These are phyloP conservation scores for Rhagoletis pomonella DNA, from an alignment of 1,140 invertebrate genomes.

Conservation along the genomic window DNA sequence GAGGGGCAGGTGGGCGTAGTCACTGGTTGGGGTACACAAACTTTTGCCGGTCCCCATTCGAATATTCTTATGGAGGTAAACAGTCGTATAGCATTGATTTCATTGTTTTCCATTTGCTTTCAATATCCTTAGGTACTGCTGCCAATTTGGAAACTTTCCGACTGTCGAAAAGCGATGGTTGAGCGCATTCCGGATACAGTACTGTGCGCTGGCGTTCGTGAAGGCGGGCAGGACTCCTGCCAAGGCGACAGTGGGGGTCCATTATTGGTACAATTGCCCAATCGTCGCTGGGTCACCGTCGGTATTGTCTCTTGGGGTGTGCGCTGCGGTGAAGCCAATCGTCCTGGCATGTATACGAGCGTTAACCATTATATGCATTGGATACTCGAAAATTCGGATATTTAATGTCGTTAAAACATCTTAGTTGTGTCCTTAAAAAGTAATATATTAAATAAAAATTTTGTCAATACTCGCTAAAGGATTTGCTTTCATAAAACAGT, in stretches of 20 bases:
- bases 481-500: background rate
- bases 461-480: conserved; percentile 15
- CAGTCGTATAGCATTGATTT: background rate
- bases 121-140: conserved; percentile 78
- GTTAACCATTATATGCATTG: conserved; percentile 83
- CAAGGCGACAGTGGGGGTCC: conserved; percentile 92
- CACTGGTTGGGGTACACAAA: conserved; percentile 85
- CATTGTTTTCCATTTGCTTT: background rate
- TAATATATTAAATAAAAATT: conserved; percentile 38
- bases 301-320: conserved; percentile 89
- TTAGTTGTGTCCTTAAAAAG: background rate
- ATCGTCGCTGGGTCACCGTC: conserved; percentile 84
- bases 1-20: conserved; percentile 82
- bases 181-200: conserved; percentile 80
- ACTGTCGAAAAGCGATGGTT: conserved; percentile 80
- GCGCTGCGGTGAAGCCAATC: conserved; percentile 80
- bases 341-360: conserved; percentile 83
- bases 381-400: conserved; percentile 81
- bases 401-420: conserved; percentile 54
- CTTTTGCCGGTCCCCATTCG: conserved; percentile 81
- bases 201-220: conserved; percentile 82
- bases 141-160: conserved; percentile 86
- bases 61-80: conserved; percentile 83
- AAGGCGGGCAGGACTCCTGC: conserved; percentile 86
- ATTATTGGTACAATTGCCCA: conserved; percentile 80